phyloP scores from a whole-genome alignment of 2,797 vertebrate genomes.

The Dendrocincla tyrannina region DNA sequence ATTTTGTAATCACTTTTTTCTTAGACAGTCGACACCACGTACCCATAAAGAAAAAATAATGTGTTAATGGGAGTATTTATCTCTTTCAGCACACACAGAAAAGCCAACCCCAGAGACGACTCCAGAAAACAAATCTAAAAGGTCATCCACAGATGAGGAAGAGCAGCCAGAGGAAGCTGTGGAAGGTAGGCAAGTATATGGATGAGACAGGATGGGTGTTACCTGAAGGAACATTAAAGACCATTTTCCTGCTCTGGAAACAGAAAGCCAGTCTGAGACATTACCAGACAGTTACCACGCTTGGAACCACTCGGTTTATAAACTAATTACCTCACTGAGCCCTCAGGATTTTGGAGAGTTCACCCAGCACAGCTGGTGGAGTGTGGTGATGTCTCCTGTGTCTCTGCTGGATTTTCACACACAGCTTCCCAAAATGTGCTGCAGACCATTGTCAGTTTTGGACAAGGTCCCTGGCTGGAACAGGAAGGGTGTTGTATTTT shows the following conservation, averaged over 20 bases:
- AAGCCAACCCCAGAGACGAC: neutral
- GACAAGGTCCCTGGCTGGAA: neutral
- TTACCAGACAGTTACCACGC: slow-evolving; percentile 40
- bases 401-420: neutral
- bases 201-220: slow-evolving; percentile 35
- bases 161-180: slow-evolving; percentile 69
- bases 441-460: neutral
- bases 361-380: neutral
- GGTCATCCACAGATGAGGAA: slow-evolving; percentile 65
- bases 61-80: neutral
- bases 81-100: slow-evolving; percentile 57
- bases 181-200: slow-evolving; percentile 73
- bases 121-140: slow-evolving; percentile 69
- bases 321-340: slow-evolving; percentile 22
- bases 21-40: neutral
- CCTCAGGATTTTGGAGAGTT: neutral
- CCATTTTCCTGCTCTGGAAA: slow-evolving; percentile 31
- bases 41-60: neutral
- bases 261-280: neutral
- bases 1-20: neutral
- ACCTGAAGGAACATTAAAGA: slow-evolving; percentile 32
- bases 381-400: neutral
- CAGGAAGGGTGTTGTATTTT: neutral
- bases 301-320: neutral
- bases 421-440: neutral